Evolutionary conservation across 1,140 invertebrate genomes (phyloP), one percentile per base, ranked within the genome.

Genomic region (Apis florea): DNA sequence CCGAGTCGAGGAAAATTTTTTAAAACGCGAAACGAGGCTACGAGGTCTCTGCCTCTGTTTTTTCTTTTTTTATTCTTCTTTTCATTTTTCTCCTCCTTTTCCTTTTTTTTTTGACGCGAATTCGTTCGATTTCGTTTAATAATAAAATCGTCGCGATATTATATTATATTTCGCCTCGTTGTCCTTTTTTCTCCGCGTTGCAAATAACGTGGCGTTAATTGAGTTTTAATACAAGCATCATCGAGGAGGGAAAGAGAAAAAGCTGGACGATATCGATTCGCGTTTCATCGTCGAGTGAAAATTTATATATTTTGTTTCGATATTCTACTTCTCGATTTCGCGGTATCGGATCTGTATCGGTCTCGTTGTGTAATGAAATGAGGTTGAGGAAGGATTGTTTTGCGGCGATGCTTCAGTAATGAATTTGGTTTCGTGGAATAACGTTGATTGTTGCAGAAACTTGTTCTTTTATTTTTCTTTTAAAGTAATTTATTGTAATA

Each of bases 1-100:
- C 70, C 70, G 56, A 73, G 53, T 26, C 31, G 78, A n/a, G 53
- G 53, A 58, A 40, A 66, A 80, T 80, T 80, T 79, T 75, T 79
- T 79, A 64, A 64, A 73, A 79, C 59, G 75, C 53, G 54, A 47
- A 69, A 78, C 75, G 66, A 69, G 64, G 73, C 73, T 53, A 75
- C 49, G 47, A 53, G 73, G 59, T 58, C 40, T 58, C 40, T 67
- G 31, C 19, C 63, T 51, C 24, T 76, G 12, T 19, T 47, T 47
- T 40, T 49, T 26, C 13, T 19, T 11, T 24, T 12, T 17, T 24
- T 70, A 17, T 21, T 8, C 5, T 8, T 31, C 19, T 6, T 11
- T 26, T 24, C 11, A 24, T 19, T 19, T 49, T 11, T 17, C 8
- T 59, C 21, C 13, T 49, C 47, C 13, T 6, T 24, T 0, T 13